Conservation (phyloP, 2,113 vertebrate species). For the Oceanites oceanicus region DNA sequence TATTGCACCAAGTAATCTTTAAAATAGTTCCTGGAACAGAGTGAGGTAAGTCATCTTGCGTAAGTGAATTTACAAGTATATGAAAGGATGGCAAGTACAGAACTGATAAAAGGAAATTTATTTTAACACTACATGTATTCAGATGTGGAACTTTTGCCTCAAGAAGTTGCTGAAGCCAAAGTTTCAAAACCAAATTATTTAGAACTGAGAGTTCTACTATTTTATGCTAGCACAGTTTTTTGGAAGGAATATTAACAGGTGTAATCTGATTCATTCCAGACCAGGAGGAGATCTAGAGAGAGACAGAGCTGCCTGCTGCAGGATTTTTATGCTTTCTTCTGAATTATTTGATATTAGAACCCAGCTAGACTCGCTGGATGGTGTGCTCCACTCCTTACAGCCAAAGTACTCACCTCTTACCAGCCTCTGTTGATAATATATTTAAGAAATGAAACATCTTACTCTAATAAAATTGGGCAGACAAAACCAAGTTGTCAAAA, state of each 20-base stretch:
- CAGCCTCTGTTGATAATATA: no score
- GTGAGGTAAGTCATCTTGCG: not conserved
- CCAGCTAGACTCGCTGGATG: not conserved
- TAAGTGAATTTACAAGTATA: not conserved
- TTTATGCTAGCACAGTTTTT: not conserved
- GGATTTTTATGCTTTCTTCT: not conserved
- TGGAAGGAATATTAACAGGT: not conserved
- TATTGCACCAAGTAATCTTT: not conserved
- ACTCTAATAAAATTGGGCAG: not conserved
- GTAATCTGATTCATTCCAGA: not conserved
- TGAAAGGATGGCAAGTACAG: not conserved
- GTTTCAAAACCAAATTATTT: not conserved
- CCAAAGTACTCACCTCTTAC: not conserved
- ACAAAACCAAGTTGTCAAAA: not conserved
- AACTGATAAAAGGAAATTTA: not conserved
- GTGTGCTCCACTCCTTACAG: not conserved
- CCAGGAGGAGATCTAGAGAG: not conserved
- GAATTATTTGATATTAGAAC: not conserved
- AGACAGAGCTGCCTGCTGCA: not conserved
- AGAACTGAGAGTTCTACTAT: not conserved
- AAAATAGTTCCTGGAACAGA: not conserved
- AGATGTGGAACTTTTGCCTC: not conserved
- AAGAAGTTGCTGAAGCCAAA: not conserved
- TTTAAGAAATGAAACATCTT: not conserved
- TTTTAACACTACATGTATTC: not conserved